These are phyloP conservation scores for Hypolimnas misippus DNA, from an alignment of 2,888 invertebrate species.

Conservation along the genomic window DNA sequence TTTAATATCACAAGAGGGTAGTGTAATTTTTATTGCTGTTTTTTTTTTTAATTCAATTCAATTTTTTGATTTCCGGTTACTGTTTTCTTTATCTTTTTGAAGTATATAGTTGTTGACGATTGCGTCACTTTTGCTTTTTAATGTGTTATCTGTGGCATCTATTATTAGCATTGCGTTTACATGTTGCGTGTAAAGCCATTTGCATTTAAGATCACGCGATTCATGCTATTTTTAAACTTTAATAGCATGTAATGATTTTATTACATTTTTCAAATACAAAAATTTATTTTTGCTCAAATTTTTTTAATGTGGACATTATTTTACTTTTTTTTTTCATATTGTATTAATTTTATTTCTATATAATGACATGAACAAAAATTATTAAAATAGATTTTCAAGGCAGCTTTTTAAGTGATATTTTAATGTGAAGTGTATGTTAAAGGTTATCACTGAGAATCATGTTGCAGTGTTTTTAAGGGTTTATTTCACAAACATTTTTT, in stretches of 20 bases:
- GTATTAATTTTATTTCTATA: neutral
- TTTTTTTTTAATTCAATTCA: too few species aligned
- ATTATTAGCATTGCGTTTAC: neutral
- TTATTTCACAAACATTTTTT: conserved; percentile 18
- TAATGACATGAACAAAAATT: neutral
- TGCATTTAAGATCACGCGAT: conserved; percentile 5
- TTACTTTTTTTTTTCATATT: conserved; percentile 5
- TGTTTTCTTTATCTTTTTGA: too few species aligned
- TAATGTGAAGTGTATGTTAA: conserved; percentile 5
- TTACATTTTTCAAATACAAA: conserved; percentile 1
- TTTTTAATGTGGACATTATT: neutral
- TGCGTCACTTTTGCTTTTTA: conserved; percentile 4
- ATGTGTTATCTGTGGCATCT: conserved; percentile 3
- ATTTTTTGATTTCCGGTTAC: too few species aligned
- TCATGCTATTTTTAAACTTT: neutral
- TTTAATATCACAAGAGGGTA: too few species aligned
- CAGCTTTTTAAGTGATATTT: conserved; percentile 28
- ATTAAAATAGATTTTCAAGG: neutral
- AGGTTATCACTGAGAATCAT: neutral
- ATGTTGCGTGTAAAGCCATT: neutral
- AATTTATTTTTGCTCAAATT: conserved; percentile 12
- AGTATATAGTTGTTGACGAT: too few species aligned
- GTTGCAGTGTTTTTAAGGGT: conserved; percentile 11
- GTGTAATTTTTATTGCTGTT: neutral
- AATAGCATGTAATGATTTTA: neutral